phyloP scores from a whole-genome alignment of 2,888 invertebrate genomes.

The Rhingia rostrata region DNA sequence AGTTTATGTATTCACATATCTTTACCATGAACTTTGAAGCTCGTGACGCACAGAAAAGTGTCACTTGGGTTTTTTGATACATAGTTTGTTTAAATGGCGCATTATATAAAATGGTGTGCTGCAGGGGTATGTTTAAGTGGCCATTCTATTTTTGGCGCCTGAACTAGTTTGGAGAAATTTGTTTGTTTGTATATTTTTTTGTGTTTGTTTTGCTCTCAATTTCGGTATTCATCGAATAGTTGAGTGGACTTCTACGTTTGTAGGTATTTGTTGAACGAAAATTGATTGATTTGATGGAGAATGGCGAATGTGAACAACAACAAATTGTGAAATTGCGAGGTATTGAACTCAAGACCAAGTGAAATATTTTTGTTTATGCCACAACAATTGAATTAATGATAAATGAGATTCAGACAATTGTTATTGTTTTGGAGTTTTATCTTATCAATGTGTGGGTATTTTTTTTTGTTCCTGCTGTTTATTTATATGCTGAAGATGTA shows the following conservation, averaged over 20 bases:
- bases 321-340: background rate
- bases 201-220: constrained; percentile 50
- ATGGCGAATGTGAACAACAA: background rate
- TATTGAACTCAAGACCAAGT: constrained; percentile 3
- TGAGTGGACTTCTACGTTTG: constrained; percentile 25
- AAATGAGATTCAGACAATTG: too few relatives aligned
- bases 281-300: background rate
- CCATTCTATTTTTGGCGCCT: constrained; percentile 51
- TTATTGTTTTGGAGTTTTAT: too few relatives aligned
- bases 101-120: constrained; percentile 29
- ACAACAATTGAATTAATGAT: background rate
- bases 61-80: constrained; percentile 8
- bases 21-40: constrained; percentile 42
- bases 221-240: constrained; percentile 19
- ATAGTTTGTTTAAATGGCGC: background rate
- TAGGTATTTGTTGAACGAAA: background rate
- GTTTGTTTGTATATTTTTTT: constrained; percentile 2
- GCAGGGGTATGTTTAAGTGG: constrained; percentile 37
- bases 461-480: too few relatives aligned
- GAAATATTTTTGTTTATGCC: background rate
- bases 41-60: constrained; percentile 37
- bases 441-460: too few relatives aligned
- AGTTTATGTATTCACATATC: constrained; percentile 29
- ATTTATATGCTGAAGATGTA: too few relatives aligned
- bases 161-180: constrained; percentile 52